Evolutionary conservation across 2,113 vertebrate genomes (phyloP).

Genomic region (Morone chrysops): DNA sequence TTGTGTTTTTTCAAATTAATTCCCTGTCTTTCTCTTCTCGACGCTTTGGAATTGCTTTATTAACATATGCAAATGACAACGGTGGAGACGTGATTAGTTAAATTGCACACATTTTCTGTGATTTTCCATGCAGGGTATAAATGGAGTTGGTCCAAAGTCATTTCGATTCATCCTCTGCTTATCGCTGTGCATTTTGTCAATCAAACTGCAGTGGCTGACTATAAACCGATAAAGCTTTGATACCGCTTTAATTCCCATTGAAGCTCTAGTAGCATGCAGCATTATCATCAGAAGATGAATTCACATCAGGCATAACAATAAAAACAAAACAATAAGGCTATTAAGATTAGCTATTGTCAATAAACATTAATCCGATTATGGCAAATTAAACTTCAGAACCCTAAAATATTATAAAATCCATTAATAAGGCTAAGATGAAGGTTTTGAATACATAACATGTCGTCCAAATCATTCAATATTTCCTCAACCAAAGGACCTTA

Average conservation of each 20-base stretch:
- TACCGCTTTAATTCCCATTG: constrained; percentile 26
- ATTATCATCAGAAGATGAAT: constrained; percentile 38
- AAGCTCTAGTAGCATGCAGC: constrained; percentile 17
- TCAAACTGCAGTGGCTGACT: constrained; percentile 63
- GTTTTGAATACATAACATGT: constrained; percentile 14
- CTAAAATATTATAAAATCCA: constrained; percentile 35
- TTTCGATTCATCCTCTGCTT: constrained; percentile 62
- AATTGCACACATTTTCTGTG: constrained; percentile 75
- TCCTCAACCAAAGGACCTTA: background rate
- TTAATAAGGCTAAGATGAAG: constrained; percentile 4
- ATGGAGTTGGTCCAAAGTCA: constrained; percentile 65
- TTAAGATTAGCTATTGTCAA: constrained; percentile 53
- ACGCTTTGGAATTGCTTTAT: constrained; percentile 64
- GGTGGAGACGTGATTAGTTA: constrained; percentile 75
- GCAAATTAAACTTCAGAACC: constrained; percentile 53
- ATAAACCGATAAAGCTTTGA: constrained; percentile 59
- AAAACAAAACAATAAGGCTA: constrained; percentile 51
- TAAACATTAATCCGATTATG: constrained; percentile 62
- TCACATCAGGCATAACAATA: constrained; percentile 42
- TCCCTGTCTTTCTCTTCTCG: constrained; percentile 13
- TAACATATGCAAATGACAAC: constrained; percentile 85
- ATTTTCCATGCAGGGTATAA: constrained; percentile 70
- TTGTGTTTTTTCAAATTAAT: constrained; percentile 52
- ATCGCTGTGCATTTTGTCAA: constrained; percentile 66
- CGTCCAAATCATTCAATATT: constrained; percentile 33